phyloP scores from a whole-genome alignment of 2,797 vertebrate species.

The Ciconia nigra region DNA sequence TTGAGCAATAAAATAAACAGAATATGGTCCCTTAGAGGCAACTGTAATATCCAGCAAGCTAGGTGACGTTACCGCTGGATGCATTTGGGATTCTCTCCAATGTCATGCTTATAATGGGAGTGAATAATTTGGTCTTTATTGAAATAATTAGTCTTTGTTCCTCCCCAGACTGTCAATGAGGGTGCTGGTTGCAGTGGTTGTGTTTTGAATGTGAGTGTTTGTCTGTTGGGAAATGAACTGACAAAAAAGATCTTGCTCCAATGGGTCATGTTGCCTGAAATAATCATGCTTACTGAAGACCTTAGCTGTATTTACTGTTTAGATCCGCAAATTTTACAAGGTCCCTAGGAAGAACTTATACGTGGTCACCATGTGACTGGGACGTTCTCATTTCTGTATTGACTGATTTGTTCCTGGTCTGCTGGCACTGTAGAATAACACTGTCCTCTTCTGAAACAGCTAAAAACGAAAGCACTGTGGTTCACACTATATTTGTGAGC shows the following conservation, averaged over 20 bases:
- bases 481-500: neutral
- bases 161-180: neutral
- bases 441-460: neutral
- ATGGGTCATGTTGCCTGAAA: neutral
- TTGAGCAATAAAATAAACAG: neutral
- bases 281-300: neutral
- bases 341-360: neutral
- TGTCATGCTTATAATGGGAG: neutral
- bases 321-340: neutral
- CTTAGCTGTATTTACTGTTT: neutral
- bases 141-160: conserved; percentile 11
- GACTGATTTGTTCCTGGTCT: neutral
- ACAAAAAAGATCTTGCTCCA: neutral
- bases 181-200: neutral
- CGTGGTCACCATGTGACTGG: neutral
- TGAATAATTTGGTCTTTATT: neutral
- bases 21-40: neutral
- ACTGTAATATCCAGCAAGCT: neutral
- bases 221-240: neutral
- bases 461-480: neutral
- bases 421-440: neutral
- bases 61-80: neutral
- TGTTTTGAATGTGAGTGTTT: neutral
- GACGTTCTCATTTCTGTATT: neutral
- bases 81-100: neutral